A percentile compares a stretch with the other conserved stretches of the same genome.
These are phyloP conservation scores for Bombus picipes DNA, from an alignment of 1,140 invertebrate species.

Conservation along the genomic window DNA sequence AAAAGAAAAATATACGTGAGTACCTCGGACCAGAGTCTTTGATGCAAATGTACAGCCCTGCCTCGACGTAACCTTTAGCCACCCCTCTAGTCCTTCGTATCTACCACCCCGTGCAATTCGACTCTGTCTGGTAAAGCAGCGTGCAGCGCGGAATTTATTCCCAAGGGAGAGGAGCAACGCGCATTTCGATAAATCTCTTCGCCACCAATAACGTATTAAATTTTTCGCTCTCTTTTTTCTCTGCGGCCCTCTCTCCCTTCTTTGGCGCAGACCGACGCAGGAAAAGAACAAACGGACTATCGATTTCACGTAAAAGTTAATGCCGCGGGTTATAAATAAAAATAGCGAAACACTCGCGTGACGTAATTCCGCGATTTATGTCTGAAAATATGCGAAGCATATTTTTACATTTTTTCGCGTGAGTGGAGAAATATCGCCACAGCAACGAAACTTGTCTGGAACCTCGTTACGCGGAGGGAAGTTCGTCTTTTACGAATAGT, in stretches of 20 bases:
- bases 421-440: background rate
- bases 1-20: background rate
- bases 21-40: background rate
- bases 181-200: constrained; percentile 47
- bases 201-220: constrained; percentile 48
- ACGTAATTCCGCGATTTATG: constrained; percentile 39
- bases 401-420: constrained; percentile 23
- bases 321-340: constrained; percentile 40
- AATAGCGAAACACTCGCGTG: background rate
- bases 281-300: constrained; percentile 19
- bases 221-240: background rate
- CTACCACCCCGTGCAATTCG: constrained; percentile 29
- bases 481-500: constrained; percentile 1
- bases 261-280: background rate
- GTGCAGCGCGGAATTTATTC: constrained; percentile 34
- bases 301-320: constrained; percentile 37
- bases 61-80: constrained; percentile 29
- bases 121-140: constrained; percentile 41
- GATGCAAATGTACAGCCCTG: constrained; percentile 41
- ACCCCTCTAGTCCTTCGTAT: constrained; percentile 24
- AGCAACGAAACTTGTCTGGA: background rate
- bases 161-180: constrained; percentile 5
- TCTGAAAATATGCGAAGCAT: constrained; percentile 28
- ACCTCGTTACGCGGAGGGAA: constrained; percentile 16
- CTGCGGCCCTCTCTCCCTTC: no score